Conservation (phyloP, 30 jellyfish, hydroid and myxozoan species). For the Morbakka virulenta region DNA sequence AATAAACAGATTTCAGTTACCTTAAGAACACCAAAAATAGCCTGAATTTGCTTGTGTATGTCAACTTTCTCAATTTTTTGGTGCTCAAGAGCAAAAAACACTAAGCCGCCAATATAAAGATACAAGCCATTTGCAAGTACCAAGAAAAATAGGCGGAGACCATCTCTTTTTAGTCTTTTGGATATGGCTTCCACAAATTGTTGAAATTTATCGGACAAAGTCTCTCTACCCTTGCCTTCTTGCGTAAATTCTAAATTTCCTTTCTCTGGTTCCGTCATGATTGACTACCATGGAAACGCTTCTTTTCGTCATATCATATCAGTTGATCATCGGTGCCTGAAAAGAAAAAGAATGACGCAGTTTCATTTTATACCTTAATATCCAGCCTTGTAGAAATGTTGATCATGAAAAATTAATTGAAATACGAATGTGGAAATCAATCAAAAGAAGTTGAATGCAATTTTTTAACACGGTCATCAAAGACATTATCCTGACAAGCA, state of each 20-base stretch:
- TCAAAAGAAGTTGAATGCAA: too few relatives aligned
- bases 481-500: too few relatives aligned
- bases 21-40: conserved; percentile 20
- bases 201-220: conserved; percentile 10
- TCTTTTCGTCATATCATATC: too few relatives aligned
- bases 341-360: too few relatives aligned
- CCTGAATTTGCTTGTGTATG: conserved; percentile 21
- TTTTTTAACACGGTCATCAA: too few relatives aligned
- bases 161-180: conserved; percentile 59
- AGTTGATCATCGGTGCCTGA: too few relatives aligned
- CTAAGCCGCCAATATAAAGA: conserved; percentile 80
- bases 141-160: conserved; percentile 56
- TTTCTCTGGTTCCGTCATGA: conserved; percentile 9
- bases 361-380: too few relatives aligned
- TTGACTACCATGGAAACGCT: too few relatives aligned
- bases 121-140: conserved; percentile 81
- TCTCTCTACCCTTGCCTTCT: background rate
- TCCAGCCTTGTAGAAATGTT: too few relatives aligned
- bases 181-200: conserved; percentile 53
- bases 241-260: background rate
- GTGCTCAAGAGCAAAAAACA: conserved; percentile 66
- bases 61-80: conserved; percentile 9
- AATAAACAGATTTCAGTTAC: conserved; percentile 8
- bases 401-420: too few relatives aligned
- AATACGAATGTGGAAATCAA: too few relatives aligned